Evolutionary conservation across 2,113 vertebrate genomes (phyloP).

Genomic region (Albula glossodonta): DNA sequence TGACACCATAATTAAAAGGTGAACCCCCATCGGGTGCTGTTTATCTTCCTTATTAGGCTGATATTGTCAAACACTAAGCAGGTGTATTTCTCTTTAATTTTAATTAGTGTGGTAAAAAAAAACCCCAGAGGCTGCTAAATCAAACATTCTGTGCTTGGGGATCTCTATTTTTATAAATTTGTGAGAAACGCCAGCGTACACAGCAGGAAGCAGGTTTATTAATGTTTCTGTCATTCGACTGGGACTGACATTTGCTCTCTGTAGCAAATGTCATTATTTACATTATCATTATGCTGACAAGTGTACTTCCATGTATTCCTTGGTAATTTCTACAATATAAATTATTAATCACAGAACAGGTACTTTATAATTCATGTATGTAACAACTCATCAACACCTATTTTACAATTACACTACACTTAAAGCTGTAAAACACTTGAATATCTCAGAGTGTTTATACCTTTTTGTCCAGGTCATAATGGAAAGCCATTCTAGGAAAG

Average conservation of each 20-base stretch:
- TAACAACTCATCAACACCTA: too few relatives aligned
- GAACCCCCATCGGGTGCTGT: not conserved
- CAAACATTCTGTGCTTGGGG: not conserved
- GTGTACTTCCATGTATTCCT: not conserved
- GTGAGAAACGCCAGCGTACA: not conserved
- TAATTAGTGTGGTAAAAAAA: conserved; percentile 7
- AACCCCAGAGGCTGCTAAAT: not conserved
- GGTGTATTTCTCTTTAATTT: conserved; percentile 6
- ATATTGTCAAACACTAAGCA: not conserved
- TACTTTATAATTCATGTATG: not conserved
- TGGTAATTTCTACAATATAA: not conserved
- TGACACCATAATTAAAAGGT: conserved; percentile 2
- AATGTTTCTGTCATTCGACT: not conserved
- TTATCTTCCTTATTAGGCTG: not conserved
- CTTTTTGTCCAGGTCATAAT: not conserved
- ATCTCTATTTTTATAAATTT: not conserved
- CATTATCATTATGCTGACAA: not conserved
- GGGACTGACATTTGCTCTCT: not conserved
- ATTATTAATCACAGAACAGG: not conserved
- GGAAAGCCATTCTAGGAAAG: not conserved
- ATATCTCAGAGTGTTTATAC: not conserved
- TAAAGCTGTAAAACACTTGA: not conserved
- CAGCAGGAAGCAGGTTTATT: not conserved
- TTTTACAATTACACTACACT: not conserved
- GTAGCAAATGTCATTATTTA: not conserved